Percentiles rank a stretch among this genome's conserved stretches.
Conservation (phyloP, 2,797 vertebrate species). For the Forpus xanthops region DNA sequence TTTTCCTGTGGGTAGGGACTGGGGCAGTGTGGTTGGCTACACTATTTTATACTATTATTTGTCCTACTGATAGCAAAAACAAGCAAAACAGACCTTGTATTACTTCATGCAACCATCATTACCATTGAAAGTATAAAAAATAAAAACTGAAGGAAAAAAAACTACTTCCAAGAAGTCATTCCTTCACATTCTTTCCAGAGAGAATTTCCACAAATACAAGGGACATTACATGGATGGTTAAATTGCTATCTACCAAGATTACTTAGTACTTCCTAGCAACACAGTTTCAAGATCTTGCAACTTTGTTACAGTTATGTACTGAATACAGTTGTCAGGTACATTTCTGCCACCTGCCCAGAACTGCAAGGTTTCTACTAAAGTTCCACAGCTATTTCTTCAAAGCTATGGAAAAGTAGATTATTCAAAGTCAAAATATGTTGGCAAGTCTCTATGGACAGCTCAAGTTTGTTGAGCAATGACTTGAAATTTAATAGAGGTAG, state of each 20-base stretch:
- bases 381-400: background rate
- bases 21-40: background rate
- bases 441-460: background rate
- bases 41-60: background rate
- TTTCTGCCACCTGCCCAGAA: background rate
- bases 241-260: background rate
- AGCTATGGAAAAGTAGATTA: background rate
- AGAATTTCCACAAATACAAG: background rate
- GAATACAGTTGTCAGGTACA: background rate
- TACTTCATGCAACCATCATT: background rate
- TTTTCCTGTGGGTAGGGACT: background rate
- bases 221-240: background rate
- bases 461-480: fast-evolving
- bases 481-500: background rate
- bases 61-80: background rate
- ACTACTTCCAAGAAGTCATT: background rate
- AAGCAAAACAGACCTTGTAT: background rate
- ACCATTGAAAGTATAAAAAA: background rate
- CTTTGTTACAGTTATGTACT: background rate
- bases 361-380: background rate
- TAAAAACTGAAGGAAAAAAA: background rate
- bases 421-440: background rate
- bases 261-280: background rate
- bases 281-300: background rate
- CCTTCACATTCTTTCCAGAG: background rate